Conservation (phyloP, 2,888 invertebrate species). For the Coenonympha arcania region DNA sequence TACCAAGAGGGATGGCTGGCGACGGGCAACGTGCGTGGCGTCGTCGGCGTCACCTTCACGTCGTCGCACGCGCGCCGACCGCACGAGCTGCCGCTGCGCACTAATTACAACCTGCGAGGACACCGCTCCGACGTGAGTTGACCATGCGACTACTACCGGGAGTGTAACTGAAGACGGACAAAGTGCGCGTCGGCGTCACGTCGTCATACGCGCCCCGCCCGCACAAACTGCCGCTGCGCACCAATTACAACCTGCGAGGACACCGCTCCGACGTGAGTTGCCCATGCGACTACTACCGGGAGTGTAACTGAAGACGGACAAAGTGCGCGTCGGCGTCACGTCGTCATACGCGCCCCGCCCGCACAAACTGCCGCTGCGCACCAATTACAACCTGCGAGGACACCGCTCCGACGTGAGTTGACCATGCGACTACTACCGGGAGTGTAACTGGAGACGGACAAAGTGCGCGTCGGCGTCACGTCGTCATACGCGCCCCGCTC, state of each 20-base stretch:
- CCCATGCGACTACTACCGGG: no score
- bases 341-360: conserved; percentile 92
- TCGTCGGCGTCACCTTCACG: conserved; percentile 97
- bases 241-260: conserved; percentile 97
- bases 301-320: no score
- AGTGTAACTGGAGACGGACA: no score
- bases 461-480: no score
- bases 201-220: conserved; percentile 92
- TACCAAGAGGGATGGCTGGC: conserved; percentile 99
- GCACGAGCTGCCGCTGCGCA: conserved; percentile 88
- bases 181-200: conserved; percentile 94
- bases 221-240: conserved; percentile 88
- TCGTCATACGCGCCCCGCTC: conserved; percentile 92
- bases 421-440: no score
- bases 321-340: no score
- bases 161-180: conserved; percentile 90
- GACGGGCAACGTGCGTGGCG: conserved; percentile 93
- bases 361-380: conserved; percentile 88
- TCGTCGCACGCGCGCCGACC: conserved; percentile 92
- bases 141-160: background rate
- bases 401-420: conserved; percentile 95
- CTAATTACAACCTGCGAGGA: conserved; percentile 97
- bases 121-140: conserved; percentile 92
- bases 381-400: conserved; percentile 97
- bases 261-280: conserved; percentile 95